Evolutionary conservation across 2,888 invertebrate species (phyloP).

Genomic region (Drosophila robusta): DNA sequence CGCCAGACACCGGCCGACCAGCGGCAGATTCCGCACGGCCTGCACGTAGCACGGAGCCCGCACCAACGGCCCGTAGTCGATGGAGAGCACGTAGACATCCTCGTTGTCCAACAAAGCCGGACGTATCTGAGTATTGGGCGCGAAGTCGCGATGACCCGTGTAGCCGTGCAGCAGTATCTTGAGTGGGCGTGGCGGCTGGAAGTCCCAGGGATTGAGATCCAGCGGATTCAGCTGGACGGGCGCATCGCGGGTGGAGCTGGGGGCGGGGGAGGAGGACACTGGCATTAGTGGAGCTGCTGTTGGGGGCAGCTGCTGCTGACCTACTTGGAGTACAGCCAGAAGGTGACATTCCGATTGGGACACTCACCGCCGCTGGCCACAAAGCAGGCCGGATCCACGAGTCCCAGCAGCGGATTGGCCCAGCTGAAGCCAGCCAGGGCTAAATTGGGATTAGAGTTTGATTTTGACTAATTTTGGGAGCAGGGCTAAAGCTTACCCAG

Average conservation of each 20-base stretch:
- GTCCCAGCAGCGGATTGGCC: conserved; percentile 64
- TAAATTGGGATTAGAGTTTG: background rate
- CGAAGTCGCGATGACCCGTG: conserved; percentile 87
- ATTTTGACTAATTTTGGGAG: no score
- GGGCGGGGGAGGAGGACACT: background rate
- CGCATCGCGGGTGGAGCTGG: conserved; percentile 78
- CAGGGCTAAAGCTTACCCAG: conserved; percentile 36
- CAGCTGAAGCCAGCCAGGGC: conserved; percentile 10
- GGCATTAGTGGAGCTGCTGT: background rate
- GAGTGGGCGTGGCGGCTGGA: conserved; percentile 85
- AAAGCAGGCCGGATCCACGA: conserved; percentile 70
- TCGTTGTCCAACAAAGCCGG: conserved; percentile 87
- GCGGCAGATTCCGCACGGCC: conserved; percentile 87
- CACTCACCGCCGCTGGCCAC: conserved; percentile 80
- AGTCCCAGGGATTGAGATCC: conserved; percentile 68
- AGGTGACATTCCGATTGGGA: conserved; percentile 88
- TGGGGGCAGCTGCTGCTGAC: conserved; percentile 5
- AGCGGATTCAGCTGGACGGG: conserved; percentile 85
- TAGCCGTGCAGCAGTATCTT: conserved; percentile 89
- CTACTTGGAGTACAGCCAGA: conserved; percentile 88
- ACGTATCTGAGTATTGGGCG: conserved; percentile 87
- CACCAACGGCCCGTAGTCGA: conserved; percentile 88
- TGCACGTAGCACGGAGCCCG: conserved; percentile 87
- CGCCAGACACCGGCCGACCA: conserved; percentile 88
- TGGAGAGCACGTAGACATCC: conserved; percentile 87